Evolutionary conservation across 1,140 invertebrate species (phyloP).

Genomic region (Mamestra configurata): DNA sequence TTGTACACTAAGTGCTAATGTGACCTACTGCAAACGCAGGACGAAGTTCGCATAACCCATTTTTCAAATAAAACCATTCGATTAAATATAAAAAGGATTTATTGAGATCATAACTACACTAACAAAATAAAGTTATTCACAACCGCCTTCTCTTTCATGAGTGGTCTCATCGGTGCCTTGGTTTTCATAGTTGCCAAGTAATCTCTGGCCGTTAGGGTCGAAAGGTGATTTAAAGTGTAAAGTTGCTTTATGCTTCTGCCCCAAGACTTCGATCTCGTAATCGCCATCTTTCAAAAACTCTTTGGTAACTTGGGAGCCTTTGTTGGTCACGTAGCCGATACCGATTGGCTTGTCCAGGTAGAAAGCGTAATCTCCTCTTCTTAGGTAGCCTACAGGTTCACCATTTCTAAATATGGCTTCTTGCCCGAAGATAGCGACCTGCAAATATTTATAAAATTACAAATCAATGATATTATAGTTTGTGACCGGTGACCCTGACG

Average conservation of each 20-base stretch:
- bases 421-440: conserved; percentile 93
- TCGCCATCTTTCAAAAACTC: conserved; percentile 91
- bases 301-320: conserved; percentile 88
- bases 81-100: conserved; percentile 51
- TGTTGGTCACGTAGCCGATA: conserved; percentile 86
- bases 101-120: conserved; percentile 63
- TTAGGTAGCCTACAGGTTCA: conserved; percentile 92
- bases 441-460: conserved; percentile 54
- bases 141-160: conserved; percentile 81
- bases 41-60: too few relatives aligned
- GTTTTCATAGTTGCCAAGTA: conserved; percentile 83
- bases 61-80: conserved; percentile 15
- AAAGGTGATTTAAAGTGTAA: conserved; percentile 93
- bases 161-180: conserved; percentile 79
- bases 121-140: conserved; percentile 68
- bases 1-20: too few relatives aligned
- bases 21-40: too few relatives aligned
- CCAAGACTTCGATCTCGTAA: conserved; percentile 94
- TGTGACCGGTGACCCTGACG: too few relatives aligned
- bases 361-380: conserved; percentile 94
- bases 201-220: conserved; percentile 90
- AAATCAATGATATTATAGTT: neutral
- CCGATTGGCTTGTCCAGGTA: conserved; percentile 91
- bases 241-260: conserved; percentile 91
- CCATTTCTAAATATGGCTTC: conserved; percentile 95